Evolutionary conservation across 2,888 invertebrate species (phyloP).

Genomic region (Antitype chi): DNA sequence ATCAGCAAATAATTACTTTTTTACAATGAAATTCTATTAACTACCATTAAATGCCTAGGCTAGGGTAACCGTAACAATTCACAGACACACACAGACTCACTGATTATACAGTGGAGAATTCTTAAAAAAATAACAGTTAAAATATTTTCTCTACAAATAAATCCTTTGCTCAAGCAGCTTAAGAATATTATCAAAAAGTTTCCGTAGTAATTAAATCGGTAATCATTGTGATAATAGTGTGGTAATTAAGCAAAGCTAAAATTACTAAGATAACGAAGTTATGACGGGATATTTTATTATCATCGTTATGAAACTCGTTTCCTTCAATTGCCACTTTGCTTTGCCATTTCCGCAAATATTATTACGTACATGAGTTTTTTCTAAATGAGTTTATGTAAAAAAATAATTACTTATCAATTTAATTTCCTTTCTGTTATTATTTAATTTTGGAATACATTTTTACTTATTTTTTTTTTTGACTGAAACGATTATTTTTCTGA

Average conservation of each 20-base stretch:
- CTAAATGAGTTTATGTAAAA: not conserved
- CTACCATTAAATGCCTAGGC: not conserved
- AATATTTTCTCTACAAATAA: not conserved
- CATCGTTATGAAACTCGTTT: slow-evolving; percentile 23
- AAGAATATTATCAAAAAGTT: not conserved
- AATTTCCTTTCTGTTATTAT: not conserved
- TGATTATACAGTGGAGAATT: no score
- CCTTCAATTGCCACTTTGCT: not conserved
- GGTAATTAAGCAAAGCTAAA: slow-evolving; percentile 2
- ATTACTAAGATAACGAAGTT: not conserved
- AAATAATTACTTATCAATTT: not conserved
- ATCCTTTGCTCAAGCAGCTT: not conserved
- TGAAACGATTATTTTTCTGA: no score
- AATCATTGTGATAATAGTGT: not conserved
- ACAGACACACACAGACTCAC: no score
- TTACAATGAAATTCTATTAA: not conserved
- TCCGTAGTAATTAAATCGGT: not conserved
- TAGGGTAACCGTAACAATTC: not conserved
- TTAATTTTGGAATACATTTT: not conserved
- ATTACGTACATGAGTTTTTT: not conserved
- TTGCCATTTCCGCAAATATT: slow-evolving; percentile 2
- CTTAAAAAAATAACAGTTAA: not conserved
- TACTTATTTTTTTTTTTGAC: not conserved
- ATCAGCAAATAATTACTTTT: not conserved
- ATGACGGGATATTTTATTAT: not conserved